phyloP scores from a whole-genome alignment of 2,888 invertebrate genomes.

The Habrosyne pyritoides region DNA sequence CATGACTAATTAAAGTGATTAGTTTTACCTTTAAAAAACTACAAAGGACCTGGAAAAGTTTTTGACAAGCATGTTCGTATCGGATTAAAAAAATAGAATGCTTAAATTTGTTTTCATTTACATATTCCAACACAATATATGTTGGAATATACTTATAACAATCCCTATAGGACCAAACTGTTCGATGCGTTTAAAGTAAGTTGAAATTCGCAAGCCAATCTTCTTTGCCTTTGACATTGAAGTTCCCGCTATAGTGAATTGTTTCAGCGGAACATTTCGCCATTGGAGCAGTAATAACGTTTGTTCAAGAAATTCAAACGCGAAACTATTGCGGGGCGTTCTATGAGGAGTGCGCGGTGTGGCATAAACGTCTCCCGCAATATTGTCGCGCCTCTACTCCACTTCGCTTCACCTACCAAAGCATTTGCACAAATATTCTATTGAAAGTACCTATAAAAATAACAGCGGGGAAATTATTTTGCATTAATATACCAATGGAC shows the following conservation, averaged over 20 bases:
- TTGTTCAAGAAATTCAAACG: conserved; percentile 78
- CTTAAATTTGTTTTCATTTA: too few species aligned
- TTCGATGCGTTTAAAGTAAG: conserved; percentile 43
- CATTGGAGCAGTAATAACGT: conserved; percentile 76
- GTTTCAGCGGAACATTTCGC: conserved; percentile 71
- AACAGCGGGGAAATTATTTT: conserved; percentile 31
- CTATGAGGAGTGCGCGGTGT: conserved; percentile 45
- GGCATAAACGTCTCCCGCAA: conserved; percentile 51
- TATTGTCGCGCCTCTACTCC: conserved; percentile 39
- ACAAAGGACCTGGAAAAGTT: too few species aligned
- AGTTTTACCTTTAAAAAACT: too few species aligned
- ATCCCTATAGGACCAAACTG: conserved; percentile 21
- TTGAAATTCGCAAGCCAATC: conserved; percentile 57
- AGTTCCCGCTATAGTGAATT: conserved; percentile 74
- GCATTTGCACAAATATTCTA: conserved; percentile 49
- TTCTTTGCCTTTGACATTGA: conserved; percentile 71
- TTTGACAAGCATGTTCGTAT: too few species aligned
- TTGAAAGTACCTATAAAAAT: conserved; percentile 40
- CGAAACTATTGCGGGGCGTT: conserved; percentile 67
- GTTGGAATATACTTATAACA: not conserved
- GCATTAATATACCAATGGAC: conserved; percentile 23
- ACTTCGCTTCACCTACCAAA: conserved; percentile 25
- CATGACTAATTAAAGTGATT: too few species aligned
- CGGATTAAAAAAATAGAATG: too few species aligned
- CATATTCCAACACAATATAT: not conserved